phyloP scores from a whole-genome alignment of 2,888 invertebrate species.

The Sesamia inferens region DNA sequence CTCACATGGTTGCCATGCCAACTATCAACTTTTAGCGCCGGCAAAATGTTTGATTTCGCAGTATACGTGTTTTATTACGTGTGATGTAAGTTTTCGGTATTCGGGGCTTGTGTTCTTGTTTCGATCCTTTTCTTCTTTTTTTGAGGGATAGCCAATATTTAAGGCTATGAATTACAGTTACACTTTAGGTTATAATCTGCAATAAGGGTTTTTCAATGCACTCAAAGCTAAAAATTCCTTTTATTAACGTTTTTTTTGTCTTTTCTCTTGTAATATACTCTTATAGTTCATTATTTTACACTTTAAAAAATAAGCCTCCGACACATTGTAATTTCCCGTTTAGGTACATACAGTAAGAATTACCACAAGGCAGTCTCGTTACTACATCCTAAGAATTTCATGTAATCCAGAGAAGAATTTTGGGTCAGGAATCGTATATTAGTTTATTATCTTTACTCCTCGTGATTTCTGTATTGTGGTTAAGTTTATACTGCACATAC shows the following conservation, averaged over 20 bases:
- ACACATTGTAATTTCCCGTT: neutral
- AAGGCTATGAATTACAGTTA: neutral
- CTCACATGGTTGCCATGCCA: slow-evolving; percentile 40
- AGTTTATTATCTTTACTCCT: slow-evolving; percentile 13
- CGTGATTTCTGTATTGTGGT: slow-evolving; percentile 2
- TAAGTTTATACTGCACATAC: slow-evolving; percentile 16
- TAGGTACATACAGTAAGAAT: neutral
- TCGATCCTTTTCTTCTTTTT: neutral
- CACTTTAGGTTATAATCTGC: too few relatives aligned
- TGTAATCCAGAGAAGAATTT: too few relatives aligned
- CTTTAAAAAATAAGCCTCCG: neutral
- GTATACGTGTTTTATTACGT: slow-evolving; percentile 16
- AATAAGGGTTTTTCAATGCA: too few relatives aligned
- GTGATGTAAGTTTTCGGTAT: neutral
- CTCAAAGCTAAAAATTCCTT: slow-evolving; percentile 2
- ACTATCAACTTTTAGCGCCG: slow-evolving; percentile 25
- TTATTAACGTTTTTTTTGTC: too few relatives aligned
- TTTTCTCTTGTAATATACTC: neutral
- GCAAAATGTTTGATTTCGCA: slow-evolving; percentile 29
- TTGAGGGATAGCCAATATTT: too few relatives aligned
- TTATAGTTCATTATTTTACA: neutral
- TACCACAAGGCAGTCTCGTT: slow-evolving; percentile 22
- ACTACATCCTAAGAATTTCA: slow-evolving; percentile 20
- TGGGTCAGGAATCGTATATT: slow-evolving; percentile 11
- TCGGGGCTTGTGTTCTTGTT: neutral